Base-by-base conservation (phyloP, 2,797 vertebrate species). In the Serranus cabrilla region DNA sequence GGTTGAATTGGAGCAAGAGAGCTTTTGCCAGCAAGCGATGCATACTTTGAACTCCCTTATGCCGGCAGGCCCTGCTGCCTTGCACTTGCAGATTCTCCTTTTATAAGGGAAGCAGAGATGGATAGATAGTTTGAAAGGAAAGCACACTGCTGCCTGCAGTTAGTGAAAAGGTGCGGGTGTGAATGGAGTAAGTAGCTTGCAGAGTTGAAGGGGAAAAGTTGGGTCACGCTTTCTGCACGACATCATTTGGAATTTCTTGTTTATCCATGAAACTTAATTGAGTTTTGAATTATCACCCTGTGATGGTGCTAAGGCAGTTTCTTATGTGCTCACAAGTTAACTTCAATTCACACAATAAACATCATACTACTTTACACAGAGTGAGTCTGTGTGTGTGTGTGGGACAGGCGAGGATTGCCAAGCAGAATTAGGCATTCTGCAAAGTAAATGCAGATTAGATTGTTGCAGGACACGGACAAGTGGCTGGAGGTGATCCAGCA, bases 401-500 rank as follows among this genome's bases (percentile, higher is more conserved):
- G 50, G 34, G 23, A 58, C 50, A 65, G 50, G 23, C 40, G 61
- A 60, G n/a, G 45, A 25, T 17, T 55, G 42, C 31, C 43, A 47
- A 40, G 63, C 27, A 75, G 60, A 72, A 56, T 17, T 23, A 20
- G 56, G 21, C 13, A 16, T 51, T 73, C 0, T 1, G 40, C 45
- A 14, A 63, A 79, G 21, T 64, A 63, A 74, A 66, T 39, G 58
- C 62, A 79, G 76, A 85, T 82, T 68, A 68, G 65, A 80, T 80
- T 84, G 58, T 60, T 71, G 69, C 66, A 77, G 66, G 78, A 76
- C 54, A 52, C 21, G 31, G 75, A 72, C 58, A 74, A 82, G 71
- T 79, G 74, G 58, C 72, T 82, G 65, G 83, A 83, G 74, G 80
- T 62, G 51, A 82, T 87, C 78, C 86, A 81, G 64, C 66, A 76